Conservation (phyloP, 2,888 invertebrate genomes). For the Trachelus troglodyta region DNA sequence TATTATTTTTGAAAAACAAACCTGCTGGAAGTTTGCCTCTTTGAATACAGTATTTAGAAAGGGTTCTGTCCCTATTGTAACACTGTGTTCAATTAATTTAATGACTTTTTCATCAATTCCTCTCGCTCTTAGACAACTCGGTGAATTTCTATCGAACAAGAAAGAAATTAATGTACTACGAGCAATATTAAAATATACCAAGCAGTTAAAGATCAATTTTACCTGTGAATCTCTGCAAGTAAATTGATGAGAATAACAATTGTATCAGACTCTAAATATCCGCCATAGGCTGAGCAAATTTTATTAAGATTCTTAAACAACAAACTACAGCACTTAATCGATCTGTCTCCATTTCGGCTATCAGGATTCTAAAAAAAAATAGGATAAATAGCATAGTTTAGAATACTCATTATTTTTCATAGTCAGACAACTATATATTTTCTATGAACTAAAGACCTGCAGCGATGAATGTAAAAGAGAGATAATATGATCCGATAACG, state of each 20-base stretch:
- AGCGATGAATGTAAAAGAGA: conserved; percentile 25
- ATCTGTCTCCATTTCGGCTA: conserved; percentile 40
- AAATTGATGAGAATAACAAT: conserved; percentile 39
- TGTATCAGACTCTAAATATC: conserved; percentile 37
- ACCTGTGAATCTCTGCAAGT: conserved; percentile 31
- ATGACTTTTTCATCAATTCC: conserved; percentile 31
- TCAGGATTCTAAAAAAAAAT: conserved; percentile 33
- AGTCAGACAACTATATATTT: conserved; percentile 18
- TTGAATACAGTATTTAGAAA: conserved; percentile 38
- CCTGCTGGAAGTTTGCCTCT: conserved; percentile 38
- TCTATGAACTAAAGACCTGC: conserved; percentile 33
- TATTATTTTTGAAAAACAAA: conserved; percentile 21
- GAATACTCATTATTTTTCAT: conserved; percentile 21
- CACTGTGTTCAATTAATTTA: conserved; percentile 33
- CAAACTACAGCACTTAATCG: conserved; percentile 41
- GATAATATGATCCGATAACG: conserved; percentile 34
- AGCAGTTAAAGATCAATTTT: neutral
- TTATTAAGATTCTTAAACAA: conserved; percentile 52
- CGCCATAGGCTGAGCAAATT: conserved; percentile 44
- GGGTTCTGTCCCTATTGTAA: conserved; percentile 34
- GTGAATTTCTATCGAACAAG: conserved; percentile 23
- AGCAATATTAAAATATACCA: neutral
- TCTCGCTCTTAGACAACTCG: conserved; percentile 20
- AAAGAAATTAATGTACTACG: neutral
- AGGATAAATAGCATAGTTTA: conserved; percentile 11